Base-by-base conservation (phyloP, 1,140 invertebrate genomes). In the Drosophila lacertosa region DNA sequence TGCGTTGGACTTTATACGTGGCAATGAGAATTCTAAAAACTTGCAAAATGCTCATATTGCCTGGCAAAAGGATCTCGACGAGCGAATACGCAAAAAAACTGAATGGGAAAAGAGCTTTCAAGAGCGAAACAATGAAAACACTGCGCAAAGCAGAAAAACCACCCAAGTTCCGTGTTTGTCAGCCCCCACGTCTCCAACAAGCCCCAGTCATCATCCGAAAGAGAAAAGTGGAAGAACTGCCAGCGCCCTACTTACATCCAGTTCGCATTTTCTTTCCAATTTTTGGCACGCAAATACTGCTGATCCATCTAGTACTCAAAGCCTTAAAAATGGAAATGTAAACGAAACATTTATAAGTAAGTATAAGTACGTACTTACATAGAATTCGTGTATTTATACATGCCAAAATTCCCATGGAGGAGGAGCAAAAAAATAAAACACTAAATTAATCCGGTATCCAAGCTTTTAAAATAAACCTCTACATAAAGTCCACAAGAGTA, bases 211-310 rank as follows among this genome's bases (percentile, higher is more conserved):
- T 45, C 45, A 72, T 60, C 40, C 37, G 22, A 68, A 65, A 11
- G 77, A 69, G 11, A 80, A 64, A 54, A 40, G 35, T 20, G 45
- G 63, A 33, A 60, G 54, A 44, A 33, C 40, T 35, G 50, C 83
- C 1, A 73, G 47, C 13, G 79, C 84, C 15, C 59, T 92, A 32
- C 60, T 92, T 1, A 66, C 77, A 4, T 89, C 92, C 1, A 91
- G 93, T 44, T 94, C 95, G 57, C 94, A 93, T 57, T 95, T 95
- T 80, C 89, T 95, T 10, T 94, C 94, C 69, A 93, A 94, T 81
- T 92, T 95, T 59, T 92, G 94, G 62, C 93, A 95, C 77, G 93
- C 44, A 32, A 63, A 55, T 29, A 50, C 22, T 39, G 13, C 57
- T 16, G 54, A 54, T 45, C 39, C 58, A 2, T 40, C 37, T 33